Percentiles rank a stretch among this genome's conserved stretches.
These are phyloP conservation scores for Gnathonemus longibarbis DNA, from an alignment of 2,113 vertebrate species.

Conservation along the genomic window DNA sequence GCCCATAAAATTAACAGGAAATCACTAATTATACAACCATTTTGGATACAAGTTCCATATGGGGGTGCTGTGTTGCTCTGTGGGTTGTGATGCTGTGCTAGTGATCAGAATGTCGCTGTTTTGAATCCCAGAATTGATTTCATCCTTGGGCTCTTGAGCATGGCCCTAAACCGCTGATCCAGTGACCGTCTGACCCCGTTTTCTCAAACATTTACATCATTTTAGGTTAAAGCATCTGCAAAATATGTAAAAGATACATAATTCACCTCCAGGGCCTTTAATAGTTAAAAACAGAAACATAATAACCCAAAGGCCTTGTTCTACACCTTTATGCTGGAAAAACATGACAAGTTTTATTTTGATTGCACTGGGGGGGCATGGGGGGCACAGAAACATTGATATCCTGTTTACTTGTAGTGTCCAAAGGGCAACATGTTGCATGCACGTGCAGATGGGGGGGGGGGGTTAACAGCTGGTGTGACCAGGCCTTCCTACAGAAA, in stretches of 20 bases:
- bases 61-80: not conserved
- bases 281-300: not conserved
- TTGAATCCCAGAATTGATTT: not conserved
- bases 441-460: not conserved
- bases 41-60: not conserved
- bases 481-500: not conserved
- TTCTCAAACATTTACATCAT: not conserved
- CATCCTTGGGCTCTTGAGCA: not conserved
- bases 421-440: conserved; percentile 8
- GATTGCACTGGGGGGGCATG: not conserved
- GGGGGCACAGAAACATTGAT: not conserved
- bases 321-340: not conserved
- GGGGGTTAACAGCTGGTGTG: not conserved
- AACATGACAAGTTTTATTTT: not conserved
- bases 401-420: not conserved
- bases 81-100: not conserved
- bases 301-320: not conserved
- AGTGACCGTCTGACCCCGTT: not conserved
- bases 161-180: not conserved
- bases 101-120: not conserved
- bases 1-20: not conserved
- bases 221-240: not conserved
- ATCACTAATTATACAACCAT: not conserved
- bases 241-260: not conserved
- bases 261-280: not conserved